phyloP scores from a whole-genome alignment of 2,888 invertebrate species.

The Apamea epomidion region DNA sequence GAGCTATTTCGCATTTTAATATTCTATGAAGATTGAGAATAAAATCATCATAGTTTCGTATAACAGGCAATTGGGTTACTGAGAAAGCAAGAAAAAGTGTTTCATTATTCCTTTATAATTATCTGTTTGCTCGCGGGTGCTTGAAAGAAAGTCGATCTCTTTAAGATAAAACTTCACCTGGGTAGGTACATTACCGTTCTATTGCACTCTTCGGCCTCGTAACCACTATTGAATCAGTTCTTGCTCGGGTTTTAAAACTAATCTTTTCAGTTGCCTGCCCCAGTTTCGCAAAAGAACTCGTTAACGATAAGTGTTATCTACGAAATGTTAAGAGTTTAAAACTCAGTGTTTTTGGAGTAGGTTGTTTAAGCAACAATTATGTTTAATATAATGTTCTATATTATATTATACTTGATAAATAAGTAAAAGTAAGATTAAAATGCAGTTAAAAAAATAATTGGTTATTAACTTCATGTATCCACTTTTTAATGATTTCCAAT shows the following conservation, averaged over 20 bases:
- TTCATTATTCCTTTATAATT: constrained; percentile 44
- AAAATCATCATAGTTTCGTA: constrained; percentile 51
- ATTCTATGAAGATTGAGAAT: constrained; percentile 65
- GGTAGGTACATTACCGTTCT: constrained; percentile 28
- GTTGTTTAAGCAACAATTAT: neutral
- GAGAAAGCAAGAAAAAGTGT: constrained; percentile 24
- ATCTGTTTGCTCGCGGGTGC: constrained; percentile 14
- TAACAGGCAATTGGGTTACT: constrained; percentile 48
- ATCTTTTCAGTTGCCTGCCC: constrained; percentile 32
- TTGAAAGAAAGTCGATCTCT: constrained; percentile 29
- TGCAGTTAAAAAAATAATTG: neutral
- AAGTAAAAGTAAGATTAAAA: neutral
- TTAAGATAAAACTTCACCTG: constrained; percentile 33
- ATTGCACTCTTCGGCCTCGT: constrained; percentile 34
- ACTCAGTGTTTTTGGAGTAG: neutral
- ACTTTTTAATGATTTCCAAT: neutral
- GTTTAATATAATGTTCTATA: neutral
- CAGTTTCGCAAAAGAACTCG: constrained; percentile 46
- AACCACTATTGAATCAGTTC: constrained; percentile 34
- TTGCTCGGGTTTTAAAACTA: constrained; percentile 36
- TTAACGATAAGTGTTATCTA: constrained; percentile 49
- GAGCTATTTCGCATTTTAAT: constrained; percentile 76
- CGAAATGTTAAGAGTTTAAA: constrained; percentile 10
- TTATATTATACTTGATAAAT: neutral
- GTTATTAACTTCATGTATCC: neutral